Conservation (phyloP, 2,888 invertebrate genomes). For the Drosophila fungiperda region DNA sequence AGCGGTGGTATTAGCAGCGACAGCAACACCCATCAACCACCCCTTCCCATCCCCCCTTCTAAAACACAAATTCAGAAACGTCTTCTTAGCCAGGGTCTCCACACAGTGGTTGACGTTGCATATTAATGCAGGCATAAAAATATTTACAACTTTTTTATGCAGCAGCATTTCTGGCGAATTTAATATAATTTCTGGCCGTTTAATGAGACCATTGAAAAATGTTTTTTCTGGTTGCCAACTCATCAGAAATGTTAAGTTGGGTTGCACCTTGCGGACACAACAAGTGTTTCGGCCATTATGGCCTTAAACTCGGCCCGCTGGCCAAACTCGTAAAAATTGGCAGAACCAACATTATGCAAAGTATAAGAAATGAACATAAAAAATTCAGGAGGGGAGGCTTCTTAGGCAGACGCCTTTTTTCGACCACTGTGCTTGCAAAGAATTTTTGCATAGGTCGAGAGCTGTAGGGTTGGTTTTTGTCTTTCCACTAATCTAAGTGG, state of each 20-base stretch:
- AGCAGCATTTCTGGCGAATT: conserved; percentile 68
- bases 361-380: conserved; percentile 60
- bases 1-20: conserved; percentile 81
- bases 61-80: background rate
- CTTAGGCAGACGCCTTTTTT: conserved; percentile 10
- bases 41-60: background rate
- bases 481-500: conserved; percentile 76
- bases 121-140: conserved; percentile 81
- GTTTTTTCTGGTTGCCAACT: conserved; percentile 36
- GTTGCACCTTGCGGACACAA: conserved; percentile 57
- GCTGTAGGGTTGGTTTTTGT: conserved; percentile 65
- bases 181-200: conserved; percentile 80
- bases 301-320: conserved; percentile 37
- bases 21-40: conserved; percentile 42
- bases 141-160: conserved; percentile 81
- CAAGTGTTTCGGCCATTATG: conserved; percentile 73
- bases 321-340: conserved; percentile 65
- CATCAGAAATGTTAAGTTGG: conserved; percentile 49
- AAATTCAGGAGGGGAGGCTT: background rate
- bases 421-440: conserved; percentile 56
- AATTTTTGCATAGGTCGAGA: conserved; percentile 50
- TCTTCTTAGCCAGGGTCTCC: conserved; percentile 8
- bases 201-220: conserved; percentile 77
- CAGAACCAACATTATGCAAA: conserved; percentile 73
- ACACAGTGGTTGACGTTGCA: conserved; percentile 77